phyloP scores from a whole-genome alignment of 2,797 vertebrate species.

The Euphonia xanthogaster region DNA sequence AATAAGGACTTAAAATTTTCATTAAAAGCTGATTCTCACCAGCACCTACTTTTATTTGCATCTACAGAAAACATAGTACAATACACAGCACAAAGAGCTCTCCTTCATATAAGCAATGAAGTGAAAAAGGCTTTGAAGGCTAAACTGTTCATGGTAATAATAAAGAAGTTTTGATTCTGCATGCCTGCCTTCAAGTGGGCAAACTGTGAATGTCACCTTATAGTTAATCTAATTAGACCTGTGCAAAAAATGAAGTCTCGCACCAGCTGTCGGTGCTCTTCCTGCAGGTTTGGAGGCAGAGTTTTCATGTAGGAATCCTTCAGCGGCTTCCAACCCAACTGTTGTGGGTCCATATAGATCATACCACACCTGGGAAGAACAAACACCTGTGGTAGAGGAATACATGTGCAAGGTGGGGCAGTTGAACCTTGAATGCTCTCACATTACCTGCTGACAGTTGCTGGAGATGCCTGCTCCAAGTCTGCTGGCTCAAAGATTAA shows the following conservation, averaged over 20 bases:
- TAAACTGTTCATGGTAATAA: background rate
- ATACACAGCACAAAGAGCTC: background rate
- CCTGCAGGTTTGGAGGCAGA: constrained; percentile 78
- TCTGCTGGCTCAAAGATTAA: constrained; percentile 93
- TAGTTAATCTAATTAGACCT: background rate
- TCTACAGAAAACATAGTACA: background rate
- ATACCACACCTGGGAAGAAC: constrained; percentile 86
- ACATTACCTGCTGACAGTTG: constrained; percentile 91
- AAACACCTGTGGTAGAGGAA: background rate
- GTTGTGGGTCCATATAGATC: constrained; percentile 95
- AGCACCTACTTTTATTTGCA: background rate
- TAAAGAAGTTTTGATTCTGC: background rate
- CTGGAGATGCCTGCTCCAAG: constrained; percentile 92
- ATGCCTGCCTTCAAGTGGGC: background rate
- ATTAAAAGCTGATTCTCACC: background rate
- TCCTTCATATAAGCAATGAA: background rate
- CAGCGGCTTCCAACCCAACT: constrained; percentile 89
- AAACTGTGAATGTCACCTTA: background rate
- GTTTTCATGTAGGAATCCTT: constrained; percentile 91
- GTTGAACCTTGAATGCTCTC: background rate
- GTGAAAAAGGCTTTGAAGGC: background rate
- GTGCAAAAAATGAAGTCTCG: background rate
- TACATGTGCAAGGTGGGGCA: background rate
- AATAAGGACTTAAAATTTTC: background rate
- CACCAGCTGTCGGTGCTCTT: constrained; percentile 85